Evolutionary conservation across 2,797 vertebrate genomes (phyloP), one percentile per base, ranked within the genome.

Genomic region (Taeniopygia guttata): DNA sequence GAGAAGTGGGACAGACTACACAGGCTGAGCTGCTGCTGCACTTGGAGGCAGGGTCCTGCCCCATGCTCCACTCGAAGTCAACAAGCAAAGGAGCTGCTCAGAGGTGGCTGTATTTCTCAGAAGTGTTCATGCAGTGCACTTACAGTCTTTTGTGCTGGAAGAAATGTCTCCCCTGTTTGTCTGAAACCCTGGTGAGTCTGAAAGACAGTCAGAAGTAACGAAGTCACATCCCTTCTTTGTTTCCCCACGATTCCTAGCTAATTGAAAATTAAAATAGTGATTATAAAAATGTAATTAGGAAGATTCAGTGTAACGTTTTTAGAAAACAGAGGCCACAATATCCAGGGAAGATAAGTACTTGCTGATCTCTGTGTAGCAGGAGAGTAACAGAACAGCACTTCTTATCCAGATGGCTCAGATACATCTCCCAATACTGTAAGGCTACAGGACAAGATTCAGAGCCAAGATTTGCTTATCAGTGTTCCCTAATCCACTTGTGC

Each of bases 31-130:
- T 84, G 54, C 34, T 54, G 38, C 49, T 81, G 29, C 16, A 0
- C 4, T 27, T 2, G 4, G 19, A 60, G 52, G 22, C 22, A 30
- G 36, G 5, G 23, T 45, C 34, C 30, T 42, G 27, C 20, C 43
- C 42, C 29, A 4, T 0, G 1, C 13, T 38, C 19, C 6, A 1
- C 45, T 34, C 19, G 4, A 11, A 8, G 51, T 13, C 0, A 0
- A 4, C 0, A 0, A 60, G 56, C 6, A 11, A 74, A 58, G 54
- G 25, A 74, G 38, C 0, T 0, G 16, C 16, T 36, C 4, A 4
- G n/a, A 75, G 36, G 30, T 22, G 7, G 27, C 26, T 27, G 7
- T 9, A 16, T 40, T 55, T 54, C 49, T 73, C 56, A 60, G 78
- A 60, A 52, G 18, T 0, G 0, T 12, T 14, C 30, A 5, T n/a